Evolutionary conservation across 2,797 vertebrate species (phyloP).

Genomic region (Gadopsis marmoratus): DNA sequence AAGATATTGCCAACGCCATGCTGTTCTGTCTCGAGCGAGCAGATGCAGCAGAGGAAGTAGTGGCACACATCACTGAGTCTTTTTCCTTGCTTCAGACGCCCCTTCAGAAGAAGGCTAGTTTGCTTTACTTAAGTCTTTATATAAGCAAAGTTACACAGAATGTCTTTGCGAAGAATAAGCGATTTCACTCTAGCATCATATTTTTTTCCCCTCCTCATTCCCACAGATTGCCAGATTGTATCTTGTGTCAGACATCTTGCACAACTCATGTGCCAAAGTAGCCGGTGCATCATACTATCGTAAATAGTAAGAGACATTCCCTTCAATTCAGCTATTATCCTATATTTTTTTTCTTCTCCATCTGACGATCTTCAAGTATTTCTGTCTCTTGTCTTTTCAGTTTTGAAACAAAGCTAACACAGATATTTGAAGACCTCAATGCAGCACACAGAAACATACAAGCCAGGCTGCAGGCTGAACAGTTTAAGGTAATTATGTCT

Average conservation of each 20-base stretch:
- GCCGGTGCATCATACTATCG: conserved; percentile 88
- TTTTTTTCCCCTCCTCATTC: background rate
- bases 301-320: conserved; percentile 84
- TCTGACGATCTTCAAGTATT: conserved; percentile 3
- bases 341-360: background rate
- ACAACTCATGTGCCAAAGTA: conserved; percentile 90
- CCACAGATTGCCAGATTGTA: conserved; percentile 86
- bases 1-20: conserved; percentile 83
- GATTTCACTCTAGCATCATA: background rate
- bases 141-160: background rate
- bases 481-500: conserved; percentile 83
- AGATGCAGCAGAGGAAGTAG: conserved; percentile 88
- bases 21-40: conserved; percentile 87
- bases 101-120: conserved; percentile 84
- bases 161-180: background rate
- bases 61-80: conserved; percentile 83
- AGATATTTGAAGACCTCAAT: conserved; percentile 87
- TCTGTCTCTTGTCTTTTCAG: conserved; percentile 68
- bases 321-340: background rate
- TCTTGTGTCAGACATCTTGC: conserved; percentile 87
- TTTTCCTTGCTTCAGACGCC: conserved; percentile 84
- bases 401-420: conserved; percentile 86
- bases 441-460: conserved; percentile 86
- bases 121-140: background rate
- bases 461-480: conserved; percentile 87